Base-by-base conservation (phyloP, 2,797 vertebrate species). In the Sebastes taczanowskii region DNA sequence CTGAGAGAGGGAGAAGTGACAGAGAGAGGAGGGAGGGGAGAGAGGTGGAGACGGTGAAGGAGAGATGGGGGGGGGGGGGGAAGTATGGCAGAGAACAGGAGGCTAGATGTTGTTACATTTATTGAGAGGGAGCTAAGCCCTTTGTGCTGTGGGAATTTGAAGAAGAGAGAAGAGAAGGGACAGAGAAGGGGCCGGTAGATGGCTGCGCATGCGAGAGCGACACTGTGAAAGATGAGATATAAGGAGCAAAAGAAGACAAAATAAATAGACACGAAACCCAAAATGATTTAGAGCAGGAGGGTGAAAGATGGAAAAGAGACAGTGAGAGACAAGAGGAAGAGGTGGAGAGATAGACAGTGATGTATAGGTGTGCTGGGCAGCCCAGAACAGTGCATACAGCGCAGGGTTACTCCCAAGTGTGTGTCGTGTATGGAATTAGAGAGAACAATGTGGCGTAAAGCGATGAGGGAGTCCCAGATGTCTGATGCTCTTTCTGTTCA, bases 391-490 rank as follows among this genome's bases (percentile, higher is more conserved):
- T 22, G 35, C 84, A 82, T 80, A 60, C 70, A 74, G 83, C 61
- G 27, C 84, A 4, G 73, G 53, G 71, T 70, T 78, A 58, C 34
- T 91, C 91, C 88, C 91, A 42, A 25, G 87, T 68, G 90, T 60
- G 81, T 38, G 66, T 66, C 13, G 72, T 82, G 85, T 86, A 71
- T 88, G 78, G 89, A 90, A 92, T 93, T 89, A 91, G 72, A 86
- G 74, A 80, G 86, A 92, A 90, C 91, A 92, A 85, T 89, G 89
- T 80, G 75, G 56, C 30, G 22, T 84, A 80, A 89, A 88, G 85
- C 25, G 64, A 88, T 81, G 77, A 82, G 90, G 88, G 86, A 90
- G 71, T 77, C 90, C 90, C 89, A 29, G 70, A 81, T 62, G 79
- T 70, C 78, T 82, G 76, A 79, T 23, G 56, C 35, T 77, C 82